Conservation (phyloP, 2,888 invertebrate species). For the Leucophora obtusa region DNA sequence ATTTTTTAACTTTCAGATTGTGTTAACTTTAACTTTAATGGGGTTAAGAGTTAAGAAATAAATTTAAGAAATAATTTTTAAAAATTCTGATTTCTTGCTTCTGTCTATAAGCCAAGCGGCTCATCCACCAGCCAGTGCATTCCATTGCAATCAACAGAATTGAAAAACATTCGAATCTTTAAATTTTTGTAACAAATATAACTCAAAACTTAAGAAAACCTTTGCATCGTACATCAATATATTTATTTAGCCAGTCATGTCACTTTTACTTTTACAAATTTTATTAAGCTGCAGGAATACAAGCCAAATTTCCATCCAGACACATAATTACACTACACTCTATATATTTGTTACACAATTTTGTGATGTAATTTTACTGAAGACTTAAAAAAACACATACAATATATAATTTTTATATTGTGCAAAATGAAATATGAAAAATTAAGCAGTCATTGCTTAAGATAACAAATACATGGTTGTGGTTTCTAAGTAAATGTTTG, state of each 20-base stretch:
- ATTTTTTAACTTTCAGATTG: too few relatives aligned
- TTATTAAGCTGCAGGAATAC: slow-evolving; percentile 6
- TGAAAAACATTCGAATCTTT: too few relatives aligned
- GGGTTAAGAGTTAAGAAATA: too few relatives aligned
- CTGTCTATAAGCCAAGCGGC: too few relatives aligned
- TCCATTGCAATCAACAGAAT: too few relatives aligned
- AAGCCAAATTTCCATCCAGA: slow-evolving; percentile 10
- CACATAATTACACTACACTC: neutral
- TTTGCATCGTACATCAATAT: neutral
- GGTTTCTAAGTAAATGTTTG: neutral
- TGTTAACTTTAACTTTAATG: too few relatives aligned
- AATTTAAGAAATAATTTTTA: too few relatives aligned
- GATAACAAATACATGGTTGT: slow-evolving; percentile 27
- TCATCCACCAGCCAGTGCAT: too few relatives aligned
- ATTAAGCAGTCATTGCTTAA: neutral
- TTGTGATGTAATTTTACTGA: slow-evolving; percentile 35
- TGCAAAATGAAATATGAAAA: neutral
- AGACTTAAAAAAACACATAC: neutral
- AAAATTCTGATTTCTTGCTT: too few relatives aligned
- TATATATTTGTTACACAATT: slow-evolving; percentile 20
- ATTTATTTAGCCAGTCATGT: neutral
- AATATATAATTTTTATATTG: slow-evolving; percentile 19
- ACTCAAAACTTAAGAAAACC: too few relatives aligned
- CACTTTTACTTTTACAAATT: slow-evolving; percentile 32
- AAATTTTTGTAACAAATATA: too few relatives aligned